Base-by-base conservation (phyloP, 2,888 invertebrate species). In the Tetheella fluctuosa region DNA sequence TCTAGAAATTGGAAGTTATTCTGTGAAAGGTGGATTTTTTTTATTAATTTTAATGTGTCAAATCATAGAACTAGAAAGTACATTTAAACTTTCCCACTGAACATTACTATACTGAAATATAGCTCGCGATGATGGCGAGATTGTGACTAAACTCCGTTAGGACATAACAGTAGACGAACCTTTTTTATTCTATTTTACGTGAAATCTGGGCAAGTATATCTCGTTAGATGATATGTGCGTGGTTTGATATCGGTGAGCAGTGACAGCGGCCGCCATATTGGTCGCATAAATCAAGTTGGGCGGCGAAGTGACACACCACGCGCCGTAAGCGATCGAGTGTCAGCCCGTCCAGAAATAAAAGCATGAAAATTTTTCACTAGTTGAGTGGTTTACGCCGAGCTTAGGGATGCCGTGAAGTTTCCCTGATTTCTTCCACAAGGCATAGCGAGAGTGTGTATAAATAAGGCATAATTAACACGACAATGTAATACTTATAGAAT, bases 321-420 rank as follows among this genome's bases (percentile, higher is more conserved):
- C 79, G 81, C 86, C 87, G 86, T 91, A 91, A 91, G 91, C 91
- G 90, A 92, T 91, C 91, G 91, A 85, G 86, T 91, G 92, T 91
- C 91, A 87, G 84, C 80, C 81, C 84, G 88, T 80, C 85, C 83
- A 83, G 85, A 90, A 90, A 91, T 91, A 92, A 91, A 91, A 92
- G 85, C 88, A 90, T 85, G 80, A 80, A 81, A 86, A 86, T 81
- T 85, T 86, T 86, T 86, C 87, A 86, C 88, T 86, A 89, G 85
- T 89, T 88, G 89, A 91, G 91, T 88, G 90, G 89, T 89, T 89
- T 87, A 87, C 86, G 89, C 81, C 72, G 79, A 85, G n/a, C n/a
- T n/a, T n/a, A n/a, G 85, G 88, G 85, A 89, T 85, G 88, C 86
- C 83, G 83, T 79, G 82, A 30, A 30, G 10, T 91, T n/a, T n/a